These are phyloP conservation scores for Coenonympha arcania DNA, from an alignment of 2,888 invertebrate species.

Conservation along the genomic window DNA sequence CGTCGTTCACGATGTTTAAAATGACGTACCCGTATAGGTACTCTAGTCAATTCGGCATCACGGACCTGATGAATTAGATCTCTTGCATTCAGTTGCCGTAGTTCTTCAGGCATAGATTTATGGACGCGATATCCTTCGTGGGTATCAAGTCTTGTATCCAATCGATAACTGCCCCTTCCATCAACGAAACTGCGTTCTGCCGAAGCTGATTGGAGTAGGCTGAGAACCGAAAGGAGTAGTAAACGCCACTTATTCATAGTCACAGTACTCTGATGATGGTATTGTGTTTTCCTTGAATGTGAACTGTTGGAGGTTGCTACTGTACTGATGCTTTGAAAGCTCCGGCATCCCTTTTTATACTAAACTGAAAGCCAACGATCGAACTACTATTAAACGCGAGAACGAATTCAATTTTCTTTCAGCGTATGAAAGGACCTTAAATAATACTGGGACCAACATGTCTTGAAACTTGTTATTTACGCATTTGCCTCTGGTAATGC, in stretches of 20 bases:
- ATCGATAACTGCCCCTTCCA: constrained; percentile 48
- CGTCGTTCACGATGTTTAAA: background rate
- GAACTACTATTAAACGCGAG: constrained; percentile 63
- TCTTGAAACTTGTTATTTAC: no score
- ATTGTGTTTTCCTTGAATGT: constrained; percentile 34
- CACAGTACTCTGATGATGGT: constrained; percentile 43
- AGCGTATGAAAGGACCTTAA: constrained; percentile 11
- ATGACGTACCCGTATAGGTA: background rate
- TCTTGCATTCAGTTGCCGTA: background rate
- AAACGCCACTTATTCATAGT: constrained; percentile 72
- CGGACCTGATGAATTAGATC: background rate
- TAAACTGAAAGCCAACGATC: constrained; percentile 36
- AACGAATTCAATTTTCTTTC: constrained; percentile 64
- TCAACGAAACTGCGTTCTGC: constrained; percentile 55
- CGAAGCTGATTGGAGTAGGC: constrained; percentile 53
- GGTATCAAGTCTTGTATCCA: constrained; percentile 34
- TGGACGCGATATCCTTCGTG: constrained; percentile 6
- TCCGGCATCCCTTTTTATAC: constrained; percentile 50
- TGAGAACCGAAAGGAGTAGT: constrained; percentile 59
- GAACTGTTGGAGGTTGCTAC: constrained; percentile 46
- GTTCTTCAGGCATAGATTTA: constrained; percentile 3
- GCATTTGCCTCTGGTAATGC: no score
- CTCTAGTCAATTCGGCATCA: background rate
- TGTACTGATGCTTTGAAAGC: constrained; percentile 46
- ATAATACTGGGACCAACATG: background rate